phyloP scores from a whole-genome alignment of 2,797 vertebrate species.

The Manis javanica region DNA sequence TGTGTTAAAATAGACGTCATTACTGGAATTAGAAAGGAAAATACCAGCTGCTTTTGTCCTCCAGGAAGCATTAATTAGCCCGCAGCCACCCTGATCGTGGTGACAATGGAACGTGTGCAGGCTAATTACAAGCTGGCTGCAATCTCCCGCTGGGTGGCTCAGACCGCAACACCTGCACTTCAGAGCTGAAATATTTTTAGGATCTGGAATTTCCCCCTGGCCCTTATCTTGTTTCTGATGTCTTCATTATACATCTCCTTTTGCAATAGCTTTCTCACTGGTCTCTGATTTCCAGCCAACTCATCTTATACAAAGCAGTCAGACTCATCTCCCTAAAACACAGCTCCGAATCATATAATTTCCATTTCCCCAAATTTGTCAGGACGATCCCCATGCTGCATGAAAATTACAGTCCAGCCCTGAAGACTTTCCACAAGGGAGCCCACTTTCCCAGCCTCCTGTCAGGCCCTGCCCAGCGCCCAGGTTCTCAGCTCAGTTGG shows the following conservation, averaged over 20 bases:
- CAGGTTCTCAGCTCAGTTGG: too few relatives aligned
- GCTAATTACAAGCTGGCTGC: constrained; percentile 62
- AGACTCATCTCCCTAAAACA: neutral
- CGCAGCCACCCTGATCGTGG: neutral
- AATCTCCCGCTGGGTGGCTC: neutral
- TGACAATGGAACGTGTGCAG: neutral
- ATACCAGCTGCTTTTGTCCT: constrained; percentile 72
- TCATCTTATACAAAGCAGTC: neutral
- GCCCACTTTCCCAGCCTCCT: neutral
- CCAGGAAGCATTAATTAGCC: constrained; percentile 59
- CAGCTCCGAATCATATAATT: neutral
- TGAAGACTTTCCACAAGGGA: neutral
- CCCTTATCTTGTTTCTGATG: constrained; percentile 55
- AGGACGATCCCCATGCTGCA: neutral
- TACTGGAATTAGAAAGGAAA: constrained; percentile 71
- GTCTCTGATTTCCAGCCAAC: constrained; percentile 34
- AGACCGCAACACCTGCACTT: constrained; percentile 52
- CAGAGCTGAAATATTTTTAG: constrained; percentile 65
- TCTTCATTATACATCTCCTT: constrained; percentile 60
- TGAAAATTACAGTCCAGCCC: neutral
- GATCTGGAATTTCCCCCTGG: constrained; percentile 54
- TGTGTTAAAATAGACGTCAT: constrained; percentile 37
- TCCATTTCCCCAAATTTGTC: neutral
- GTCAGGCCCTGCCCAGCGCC: neutral
- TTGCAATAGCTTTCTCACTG: neutral